Evolutionary conservation across 2,888 invertebrate genomes (phyloP), one percentile per base, ranked within the genome.

Genomic region (Abscondita cerata): DNA sequence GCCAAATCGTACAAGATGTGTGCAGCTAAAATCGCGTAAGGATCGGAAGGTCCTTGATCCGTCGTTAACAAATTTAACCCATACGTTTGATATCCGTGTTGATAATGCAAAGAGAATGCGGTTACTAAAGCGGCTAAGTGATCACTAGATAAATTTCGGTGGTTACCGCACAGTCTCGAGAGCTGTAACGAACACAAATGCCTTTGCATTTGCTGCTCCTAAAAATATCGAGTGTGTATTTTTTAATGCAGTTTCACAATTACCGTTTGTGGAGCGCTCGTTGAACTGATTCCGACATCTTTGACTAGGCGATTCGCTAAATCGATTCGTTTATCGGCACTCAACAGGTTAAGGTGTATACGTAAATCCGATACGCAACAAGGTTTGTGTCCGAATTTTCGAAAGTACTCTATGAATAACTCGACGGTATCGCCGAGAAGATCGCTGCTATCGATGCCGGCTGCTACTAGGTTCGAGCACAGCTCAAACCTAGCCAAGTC

Each of bases 361-460:
- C 88, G 86, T 51, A 97, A 82, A 78, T 98, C 97, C 6, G 89
- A 87, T 62, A 93, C 92, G 62, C 93, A 93, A 79, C 95, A 95
- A 0, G 91, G 88, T 75, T 95, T 95, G 72, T 91, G 88, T 1
- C 95, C 95, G 80, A 96, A 97, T 68, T 87, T 84, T 41, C 83
- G 76, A 70, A 93, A 91, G 81, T 95, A 97, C 70, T 91, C 88
- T 63, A 90, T 83, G 76, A 95, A 86, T 31, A 92, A 78, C 18
- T 90, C 87, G 11, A 87, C 81, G 12, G 87, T 85, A 72, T 89
- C 87, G 0, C 90, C 90, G 16, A 88, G 77, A 6, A 88, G 75
- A 52, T 81, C 78, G 12, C 63, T 73, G 0, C 87, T 85, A 72
- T 87, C 85, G 59, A 82, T 73, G 5, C 84, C 83, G 9, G 81